phyloP scores from a whole-genome alignment of 2,888 invertebrate species.

The Phaedon cochleariae region DNA sequence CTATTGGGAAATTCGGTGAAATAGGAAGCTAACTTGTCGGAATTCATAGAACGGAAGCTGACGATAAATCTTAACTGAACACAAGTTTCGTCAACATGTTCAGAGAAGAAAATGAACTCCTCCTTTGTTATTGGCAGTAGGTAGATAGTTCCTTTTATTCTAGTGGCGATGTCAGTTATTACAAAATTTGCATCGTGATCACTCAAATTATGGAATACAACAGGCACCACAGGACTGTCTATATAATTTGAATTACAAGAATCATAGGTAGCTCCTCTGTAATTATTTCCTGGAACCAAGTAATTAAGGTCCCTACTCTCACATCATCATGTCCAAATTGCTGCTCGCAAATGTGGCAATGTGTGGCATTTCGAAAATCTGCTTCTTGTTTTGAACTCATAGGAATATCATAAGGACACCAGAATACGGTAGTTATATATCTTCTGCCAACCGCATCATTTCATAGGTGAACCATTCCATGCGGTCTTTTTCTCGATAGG shows the following conservation, averaged over 20 bases:
- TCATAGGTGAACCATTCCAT: conserved; percentile 14
- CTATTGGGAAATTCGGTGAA: conserved; percentile 28
- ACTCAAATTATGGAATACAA: conserved; percentile 48
- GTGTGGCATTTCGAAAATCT: neutral
- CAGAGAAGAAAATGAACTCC: conserved; percentile 43
- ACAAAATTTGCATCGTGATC: conserved; percentile 48
- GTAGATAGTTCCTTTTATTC: conserved; percentile 34
- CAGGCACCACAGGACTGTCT: conserved; percentile 34
- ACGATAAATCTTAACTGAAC: conserved; percentile 42
- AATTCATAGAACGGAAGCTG: conserved; percentile 42
- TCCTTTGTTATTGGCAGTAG: conserved; percentile 43
- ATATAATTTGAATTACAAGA: conserved; percentile 43
- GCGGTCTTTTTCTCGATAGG: conserved; percentile 1
- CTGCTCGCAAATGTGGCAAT: conserved; percentile 15
- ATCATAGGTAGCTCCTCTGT: conserved; percentile 44
- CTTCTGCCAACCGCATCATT: conserved; percentile 17
- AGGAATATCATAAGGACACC: conserved; percentile 15
- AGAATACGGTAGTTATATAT: conserved; percentile 24
- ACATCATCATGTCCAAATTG: no score
- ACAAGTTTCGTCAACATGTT: conserved; percentile 30
- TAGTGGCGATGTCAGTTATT: conserved; percentile 38
- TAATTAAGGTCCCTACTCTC: no score
- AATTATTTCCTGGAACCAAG: no score
- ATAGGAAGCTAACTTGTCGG: conserved; percentile 41
- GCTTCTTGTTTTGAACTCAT: neutral